A percentile compares a stretch with the other conserved stretches of the same genome.
These are phyloP conservation scores for Diplosoma virens DNA, from an alignment of 23 tunicate species.

Conservation along the genomic window DNA sequence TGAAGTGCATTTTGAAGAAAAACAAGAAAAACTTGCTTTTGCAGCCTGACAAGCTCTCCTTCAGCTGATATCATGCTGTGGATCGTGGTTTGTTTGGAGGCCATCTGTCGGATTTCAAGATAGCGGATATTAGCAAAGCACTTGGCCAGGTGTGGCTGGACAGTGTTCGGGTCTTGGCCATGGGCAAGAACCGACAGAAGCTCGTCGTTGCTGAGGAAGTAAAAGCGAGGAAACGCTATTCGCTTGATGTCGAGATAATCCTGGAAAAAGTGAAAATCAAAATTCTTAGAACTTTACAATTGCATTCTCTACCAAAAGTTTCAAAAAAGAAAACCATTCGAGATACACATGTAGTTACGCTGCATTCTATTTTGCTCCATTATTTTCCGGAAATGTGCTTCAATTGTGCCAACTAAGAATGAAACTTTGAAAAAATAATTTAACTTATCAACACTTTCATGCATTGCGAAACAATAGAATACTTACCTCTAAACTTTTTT, in stretches of 20 bases:
- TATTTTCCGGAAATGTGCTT: too few relatives aligned
- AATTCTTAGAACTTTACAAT: too few relatives aligned
- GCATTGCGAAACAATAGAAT: too few relatives aligned
- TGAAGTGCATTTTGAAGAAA: too few relatives aligned
- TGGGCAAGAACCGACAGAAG: constrained; percentile 75
- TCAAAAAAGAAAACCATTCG: too few relatives aligned
- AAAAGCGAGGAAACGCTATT: constrained; percentile 89
- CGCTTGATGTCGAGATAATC: constrained; percentile 89
- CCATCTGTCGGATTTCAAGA: constrained; percentile 48
- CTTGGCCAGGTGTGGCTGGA: constrained; percentile 89
- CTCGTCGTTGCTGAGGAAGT: constrained; percentile 98
- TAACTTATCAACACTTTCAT: too few relatives aligned
- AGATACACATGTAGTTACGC: too few relatives aligned
- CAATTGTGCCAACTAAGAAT: too few relatives aligned
- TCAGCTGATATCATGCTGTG: constrained; percentile 90
- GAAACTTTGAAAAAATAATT: too few relatives aligned
- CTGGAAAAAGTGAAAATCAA: too few relatives aligned
- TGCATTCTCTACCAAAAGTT: too few relatives aligned
- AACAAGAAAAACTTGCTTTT: constrained; percentile 50
- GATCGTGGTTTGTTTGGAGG: constrained; percentile 60
- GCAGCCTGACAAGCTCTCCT: constrained; percentile 77
- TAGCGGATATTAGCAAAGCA: constrained; percentile 86
- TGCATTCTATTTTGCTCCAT: too few relatives aligned
- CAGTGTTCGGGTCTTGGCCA: constrained; percentile 61
- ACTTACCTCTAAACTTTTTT: constrained; percentile 79